Evolutionary conservation across 2,797 vertebrate genomes (phyloP).

Genomic region (Sebastes taczanowskii): DNA sequence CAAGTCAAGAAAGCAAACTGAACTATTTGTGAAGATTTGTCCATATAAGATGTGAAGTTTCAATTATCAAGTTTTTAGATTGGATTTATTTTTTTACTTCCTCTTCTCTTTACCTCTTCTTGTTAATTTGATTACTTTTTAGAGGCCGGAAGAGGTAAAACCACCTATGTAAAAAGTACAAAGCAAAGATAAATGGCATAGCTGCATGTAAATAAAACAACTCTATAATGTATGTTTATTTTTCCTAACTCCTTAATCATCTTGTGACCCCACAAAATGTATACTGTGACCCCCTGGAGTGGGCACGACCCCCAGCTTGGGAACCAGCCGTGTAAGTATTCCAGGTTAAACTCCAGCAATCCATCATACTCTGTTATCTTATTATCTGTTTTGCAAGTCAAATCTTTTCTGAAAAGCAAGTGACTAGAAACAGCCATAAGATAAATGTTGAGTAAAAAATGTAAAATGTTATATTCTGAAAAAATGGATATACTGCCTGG

Average conservation of each 20-base stretch:
- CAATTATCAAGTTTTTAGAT: not conserved
- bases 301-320: not conserved
- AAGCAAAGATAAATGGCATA: no score
- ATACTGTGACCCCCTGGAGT: not conserved
- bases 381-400: not conserved
- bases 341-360: not conserved
- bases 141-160: no score
- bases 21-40: not conserved
- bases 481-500: not conserved
- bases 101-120: no score
- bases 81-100: not conserved
- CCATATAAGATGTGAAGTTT: not conserved
- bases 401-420: not conserved
- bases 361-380: not conserved
- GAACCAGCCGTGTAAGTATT: not conserved
- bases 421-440: not conserved
- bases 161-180: no score
- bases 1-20: not conserved
- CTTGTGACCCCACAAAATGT: not conserved
- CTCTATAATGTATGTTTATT: not conserved
- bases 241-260: not conserved
- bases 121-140: not conserved
- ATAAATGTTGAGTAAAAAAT: not conserved
- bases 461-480: not conserved
- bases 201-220: no score